A percentile compares a stretch with the other conserved stretches of the same genome.
phyloP scores from a whole-genome alignment of 2,888 invertebrate species.

The Dynastes tityus region DNA sequence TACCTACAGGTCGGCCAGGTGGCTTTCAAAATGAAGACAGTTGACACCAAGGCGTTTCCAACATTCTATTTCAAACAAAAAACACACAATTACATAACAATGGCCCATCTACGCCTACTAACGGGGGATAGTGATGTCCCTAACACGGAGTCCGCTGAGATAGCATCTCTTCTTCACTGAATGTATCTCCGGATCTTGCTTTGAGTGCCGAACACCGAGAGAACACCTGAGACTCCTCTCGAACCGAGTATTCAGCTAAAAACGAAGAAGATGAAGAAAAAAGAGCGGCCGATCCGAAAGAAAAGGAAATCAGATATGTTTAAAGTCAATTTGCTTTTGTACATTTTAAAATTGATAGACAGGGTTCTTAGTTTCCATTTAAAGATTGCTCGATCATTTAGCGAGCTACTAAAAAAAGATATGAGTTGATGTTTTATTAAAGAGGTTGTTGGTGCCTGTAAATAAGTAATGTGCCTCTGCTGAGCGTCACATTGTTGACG shows the following conservation, averaged over 20 bases:
- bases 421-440: conserved; percentile 49
- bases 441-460: conserved; percentile 44
- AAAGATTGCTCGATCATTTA: conserved; percentile 65
- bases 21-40: conserved; percentile 68
- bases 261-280: conserved; percentile 50
- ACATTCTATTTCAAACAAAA: conserved; percentile 69
- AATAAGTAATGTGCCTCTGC: conserved; percentile 46
- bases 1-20: conserved; percentile 62
- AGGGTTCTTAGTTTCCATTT: conserved; percentile 65
- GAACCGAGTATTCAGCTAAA: conserved; percentile 47
- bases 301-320: conserved; percentile 69
- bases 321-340: conserved; percentile 69
- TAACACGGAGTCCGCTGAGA: conserved; percentile 65
- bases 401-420: conserved; percentile 63
- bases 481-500: conserved; percentile 50
- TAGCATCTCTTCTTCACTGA: conserved; percentile 61
- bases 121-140: conserved; percentile 69
- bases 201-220: conserved; percentile 56
- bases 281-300: conserved; percentile 62
- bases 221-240: conserved; percentile 61
- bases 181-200: conserved; percentile 63
- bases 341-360: conserved; percentile 67
- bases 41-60: conserved; percentile 70
- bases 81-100: conserved; percentile 71
- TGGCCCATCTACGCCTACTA: conserved; percentile 71